These are phyloP conservation scores for Tor tambroides DNA, from an alignment of 2,113 vertebrate species.

Conservation along the genomic window DNA sequence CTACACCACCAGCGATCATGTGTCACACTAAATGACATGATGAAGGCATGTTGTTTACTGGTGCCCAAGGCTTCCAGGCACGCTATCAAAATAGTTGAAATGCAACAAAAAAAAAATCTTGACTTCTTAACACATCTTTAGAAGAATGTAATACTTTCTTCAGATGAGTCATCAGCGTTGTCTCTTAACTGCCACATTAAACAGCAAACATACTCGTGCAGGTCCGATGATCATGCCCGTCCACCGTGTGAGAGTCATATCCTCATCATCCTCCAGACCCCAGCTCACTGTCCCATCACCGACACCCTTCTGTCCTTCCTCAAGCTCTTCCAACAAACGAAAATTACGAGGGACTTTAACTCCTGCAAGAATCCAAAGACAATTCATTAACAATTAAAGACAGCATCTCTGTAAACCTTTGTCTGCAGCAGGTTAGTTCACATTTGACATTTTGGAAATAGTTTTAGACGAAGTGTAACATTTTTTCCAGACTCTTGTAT, in stretches of 20 bases:
- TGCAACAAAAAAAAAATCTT: too few species aligned
- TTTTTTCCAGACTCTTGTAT: not conserved
- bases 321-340: constrained; percentile 99
- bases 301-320: constrained; percentile 98
- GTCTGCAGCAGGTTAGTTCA: not conserved
- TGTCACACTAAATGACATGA: not conserved
- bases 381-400: not conserved
- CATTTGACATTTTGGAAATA: not conserved
- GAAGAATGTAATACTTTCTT: not conserved
- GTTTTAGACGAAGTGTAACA: not conserved
- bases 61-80: not conserved
- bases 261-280: constrained; percentile 98
- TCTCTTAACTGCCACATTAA: not conserved
- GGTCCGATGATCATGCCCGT: constrained; percentile 99
- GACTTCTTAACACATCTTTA: too few species aligned
- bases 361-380: constrained; percentile 65
- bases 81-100: not conserved
- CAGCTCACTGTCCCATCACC: constrained; percentile 99
- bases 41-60: too few species aligned
- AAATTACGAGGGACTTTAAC: constrained; percentile 99
- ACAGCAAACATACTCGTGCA: constrained; percentile 83
- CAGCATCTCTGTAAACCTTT: not conserved
- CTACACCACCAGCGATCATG: not conserved
- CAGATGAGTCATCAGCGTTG: not conserved
- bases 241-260: constrained; percentile 98